A percentile compares a stretch with the other conserved stretches of the same genome.
These are phyloP conservation scores for Equus quagga DNA, from an alignment of 2,113 vertebrate genomes.

Conservation along the genomic window DNA sequence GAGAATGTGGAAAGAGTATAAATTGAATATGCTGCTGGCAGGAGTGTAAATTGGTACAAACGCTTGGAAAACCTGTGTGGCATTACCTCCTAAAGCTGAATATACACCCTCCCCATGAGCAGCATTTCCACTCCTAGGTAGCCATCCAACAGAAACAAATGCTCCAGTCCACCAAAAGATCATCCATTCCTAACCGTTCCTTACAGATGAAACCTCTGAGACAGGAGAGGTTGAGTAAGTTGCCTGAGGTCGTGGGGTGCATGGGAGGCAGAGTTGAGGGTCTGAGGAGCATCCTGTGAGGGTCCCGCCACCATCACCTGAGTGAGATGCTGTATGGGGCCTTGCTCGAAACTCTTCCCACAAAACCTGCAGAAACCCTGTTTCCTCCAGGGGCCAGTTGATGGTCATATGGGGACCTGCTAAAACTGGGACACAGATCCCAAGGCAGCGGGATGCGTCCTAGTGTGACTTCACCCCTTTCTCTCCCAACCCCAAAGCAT, in stretches of 20 bases:
- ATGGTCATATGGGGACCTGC: neutral
- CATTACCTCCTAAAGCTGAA: neutral
- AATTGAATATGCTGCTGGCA: neutral
- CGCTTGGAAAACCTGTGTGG: neutral
- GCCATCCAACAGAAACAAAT: neutral
- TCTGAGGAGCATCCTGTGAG: neutral
- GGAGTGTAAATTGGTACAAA: neutral
- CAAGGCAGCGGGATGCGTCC: neutral
- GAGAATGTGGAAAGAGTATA: neutral
- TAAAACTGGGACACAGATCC: neutral
- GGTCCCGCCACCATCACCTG: too few species aligned
- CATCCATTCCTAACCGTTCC: neutral
- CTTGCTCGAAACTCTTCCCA: neutral
- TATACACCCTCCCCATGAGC: neutral
- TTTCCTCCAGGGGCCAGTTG: neutral
- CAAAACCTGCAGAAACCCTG: neutral
- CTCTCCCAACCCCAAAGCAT: neutral
- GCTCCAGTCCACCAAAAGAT: neutral
- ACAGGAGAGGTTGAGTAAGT: neutral
- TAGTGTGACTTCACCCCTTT: neutral
- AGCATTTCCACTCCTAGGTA: neutral
- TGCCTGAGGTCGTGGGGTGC: neutral
- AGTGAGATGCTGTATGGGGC: fast-evolving
- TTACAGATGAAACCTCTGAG: neutral
- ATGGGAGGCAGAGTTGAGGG: neutral